Percentiles rank a stretch among this genome's conserved stretches.
Evolutionary conservation across 2,888 invertebrate species (phyloP).

Genomic region (Brenthis hecate): DNA sequence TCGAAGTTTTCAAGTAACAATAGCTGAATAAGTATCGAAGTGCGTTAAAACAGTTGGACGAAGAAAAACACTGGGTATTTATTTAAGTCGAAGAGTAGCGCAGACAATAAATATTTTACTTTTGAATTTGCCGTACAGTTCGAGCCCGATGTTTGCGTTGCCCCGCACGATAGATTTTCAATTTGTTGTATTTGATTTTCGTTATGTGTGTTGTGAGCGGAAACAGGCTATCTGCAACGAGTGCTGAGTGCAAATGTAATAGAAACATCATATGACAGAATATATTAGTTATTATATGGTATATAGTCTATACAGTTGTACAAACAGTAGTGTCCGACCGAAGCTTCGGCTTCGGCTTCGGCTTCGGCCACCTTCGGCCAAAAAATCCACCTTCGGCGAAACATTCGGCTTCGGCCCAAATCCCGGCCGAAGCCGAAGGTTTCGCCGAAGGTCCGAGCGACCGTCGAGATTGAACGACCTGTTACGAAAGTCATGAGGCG

Average conservation of each 20-base stretch:
- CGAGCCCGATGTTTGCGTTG: constrained; percentile 52
- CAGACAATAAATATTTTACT: constrained; percentile 69
- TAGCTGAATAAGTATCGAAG: constrained; percentile 26
- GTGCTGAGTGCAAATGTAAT: constrained; percentile 22
- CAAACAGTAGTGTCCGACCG: too few relatives aligned
- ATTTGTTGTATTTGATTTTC: constrained; percentile 69
- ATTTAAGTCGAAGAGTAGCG: constrained; percentile 52
- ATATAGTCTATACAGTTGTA: background rate
- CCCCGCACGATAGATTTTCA: constrained; percentile 57
- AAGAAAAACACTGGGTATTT: constrained; percentile 46
- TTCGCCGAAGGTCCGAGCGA: too few relatives aligned
- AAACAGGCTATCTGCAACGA: constrained; percentile 36
- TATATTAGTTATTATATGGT: constrained; percentile 3
- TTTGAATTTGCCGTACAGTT: constrained; percentile 59
- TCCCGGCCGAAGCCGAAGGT: too few relatives aligned
- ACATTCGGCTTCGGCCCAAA: too few relatives aligned
- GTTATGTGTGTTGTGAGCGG: constrained; percentile 50
- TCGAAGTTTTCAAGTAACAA: constrained; percentile 30
- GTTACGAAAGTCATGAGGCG: too few relatives aligned
- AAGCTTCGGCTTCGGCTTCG: too few relatives aligned
- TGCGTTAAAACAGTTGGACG: constrained; percentile 25
- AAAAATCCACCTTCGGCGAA: too few relatives aligned
- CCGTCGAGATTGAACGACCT: too few relatives aligned
- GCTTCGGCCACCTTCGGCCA: too few relatives aligned
- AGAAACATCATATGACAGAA: constrained; percentile 22